Conservation (phyloP, 1,140 invertebrate genomes). For the Leucophenga varia region DNA sequence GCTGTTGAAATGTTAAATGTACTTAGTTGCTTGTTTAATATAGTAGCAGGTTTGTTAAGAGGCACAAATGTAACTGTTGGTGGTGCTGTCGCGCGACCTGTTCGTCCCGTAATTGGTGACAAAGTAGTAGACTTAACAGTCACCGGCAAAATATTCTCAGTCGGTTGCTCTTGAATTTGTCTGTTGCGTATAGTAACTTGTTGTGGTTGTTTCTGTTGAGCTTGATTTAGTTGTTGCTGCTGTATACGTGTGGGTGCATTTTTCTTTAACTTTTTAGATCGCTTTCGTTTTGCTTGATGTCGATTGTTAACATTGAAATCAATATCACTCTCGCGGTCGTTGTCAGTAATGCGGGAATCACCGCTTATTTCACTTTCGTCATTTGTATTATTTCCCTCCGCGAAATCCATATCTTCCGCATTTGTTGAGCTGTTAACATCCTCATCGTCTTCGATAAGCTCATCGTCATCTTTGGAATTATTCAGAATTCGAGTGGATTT, state of each 20-base stretch:
- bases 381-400: constrained; percentile 51
- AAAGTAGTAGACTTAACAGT: too few relatives aligned
- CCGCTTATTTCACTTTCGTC: constrained; percentile 43
- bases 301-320: constrained; percentile 47
- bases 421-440: constrained; percentile 30
- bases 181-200: background rate
- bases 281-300: constrained; percentile 36
- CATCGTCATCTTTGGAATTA: constrained; percentile 31
- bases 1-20: too few relatives aligned
- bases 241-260: too few relatives aligned
- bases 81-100: constrained; percentile 26
- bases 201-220: background rate
- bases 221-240: too few relatives aligned
- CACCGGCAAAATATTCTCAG: too few relatives aligned
- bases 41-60: too few relatives aligned
- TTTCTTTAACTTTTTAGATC: too few relatives aligned
- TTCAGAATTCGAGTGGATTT: too few relatives aligned
- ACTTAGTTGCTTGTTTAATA: too few relatives aligned
- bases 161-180: too few relatives aligned
- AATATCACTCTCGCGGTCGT: constrained; percentile 53
- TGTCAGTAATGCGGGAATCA: constrained; percentile 40
- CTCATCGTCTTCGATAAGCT: constrained; percentile 37
- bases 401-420: constrained; percentile 41
- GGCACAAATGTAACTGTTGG: constrained; percentile 28
- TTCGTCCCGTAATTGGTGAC: background rate